Conservation (phyloP, 2,113 vertebrate genomes). For the Muntiacus reevesi region DNA sequence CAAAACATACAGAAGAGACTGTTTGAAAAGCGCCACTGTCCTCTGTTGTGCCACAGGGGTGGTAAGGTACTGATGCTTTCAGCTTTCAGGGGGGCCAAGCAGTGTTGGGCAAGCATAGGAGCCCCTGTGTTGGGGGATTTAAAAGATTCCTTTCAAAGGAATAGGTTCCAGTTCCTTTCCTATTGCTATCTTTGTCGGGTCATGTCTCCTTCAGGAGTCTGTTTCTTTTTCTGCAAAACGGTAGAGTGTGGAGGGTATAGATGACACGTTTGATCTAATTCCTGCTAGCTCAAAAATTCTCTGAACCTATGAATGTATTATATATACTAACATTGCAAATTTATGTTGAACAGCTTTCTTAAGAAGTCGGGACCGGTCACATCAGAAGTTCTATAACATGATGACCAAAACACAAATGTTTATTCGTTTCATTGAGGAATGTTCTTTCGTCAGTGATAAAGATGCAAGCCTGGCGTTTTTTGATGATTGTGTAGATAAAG, state of each 20-base stretch:
- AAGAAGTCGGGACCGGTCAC: conserved; percentile 96
- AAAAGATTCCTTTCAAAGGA: neutral
- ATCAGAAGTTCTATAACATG: conserved; percentile 97
- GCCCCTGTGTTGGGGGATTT: neutral
- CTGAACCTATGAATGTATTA: neutral
- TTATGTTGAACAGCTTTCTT: conserved; percentile 87
- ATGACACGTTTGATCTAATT: conserved; percentile 6
- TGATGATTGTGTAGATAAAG: conserved; percentile 99
- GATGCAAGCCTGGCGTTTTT: conserved; percentile 98
- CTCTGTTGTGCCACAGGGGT: neutral
- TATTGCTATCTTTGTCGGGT: neutral
- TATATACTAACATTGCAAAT: conserved; percentile 34
- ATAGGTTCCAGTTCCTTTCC: neutral
- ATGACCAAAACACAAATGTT: conserved; percentile 99
- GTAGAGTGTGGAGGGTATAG: neutral
- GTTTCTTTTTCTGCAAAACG: neutral
- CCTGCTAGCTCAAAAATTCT: neutral
- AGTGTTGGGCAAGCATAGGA: neutral
- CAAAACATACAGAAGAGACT: conserved; percentile 5
- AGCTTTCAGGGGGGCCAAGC: neutral
- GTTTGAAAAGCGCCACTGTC: neutral
- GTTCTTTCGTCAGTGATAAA: conserved; percentile 99
- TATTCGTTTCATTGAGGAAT: conserved; percentile 98
- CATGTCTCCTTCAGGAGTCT: neutral
- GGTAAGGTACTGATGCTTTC: neutral